Base-by-base conservation (phyloP, 1,140 invertebrate genomes). In the Saccostrea echinata region DNA sequence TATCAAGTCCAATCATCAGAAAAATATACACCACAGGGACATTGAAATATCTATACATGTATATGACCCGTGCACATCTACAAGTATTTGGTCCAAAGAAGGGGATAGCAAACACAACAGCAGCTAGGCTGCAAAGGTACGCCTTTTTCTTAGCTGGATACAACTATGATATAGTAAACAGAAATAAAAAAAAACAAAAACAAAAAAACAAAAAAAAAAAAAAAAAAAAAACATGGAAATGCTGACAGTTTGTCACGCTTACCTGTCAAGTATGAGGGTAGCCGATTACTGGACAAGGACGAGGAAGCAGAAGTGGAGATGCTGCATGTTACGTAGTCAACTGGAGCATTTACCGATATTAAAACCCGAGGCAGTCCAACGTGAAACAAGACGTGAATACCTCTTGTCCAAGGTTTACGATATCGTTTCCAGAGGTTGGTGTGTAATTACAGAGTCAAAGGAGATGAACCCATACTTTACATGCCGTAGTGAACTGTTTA, bases 81-180 rank as follows among this genome's bases (percentile, higher is more conserved):
- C n/a, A n/a, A n/a, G n/a, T 96, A 35, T 95, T 95, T 30, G 92
- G 91, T n/a, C 91, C 94, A 84, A 84, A 86, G 51, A 90, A 80
- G 84, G 86, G 83, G 3, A 91, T 94, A 16, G 91, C 94, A 35
- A 86, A 87, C 12, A 88, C 93, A 57, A 87, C 92, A 53, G 92
- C 94, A 13, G 89, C 89, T 4, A 80, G 95, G 30, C 83, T 95
- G 24, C 94, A 95, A 86, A 86, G 94, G 21, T 95, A 93, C 92
- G 93, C 94, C 18, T 55, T 94, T 64, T 86, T 68, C 55, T 88
- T n/a, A n/a, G n/a, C n/a, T n/a, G n/a, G n/a, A n/a, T n/a, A n/a
- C n/a, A n/a, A n/a, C n/a, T n/a, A n/a, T n/a, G n/a, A n/a, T n/a
- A n/a, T n/a, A n/a, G n/a, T n/a, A n/a, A n/a, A n/a, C n/a, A n/a